These are phyloP conservation scores for Macrotis lagotis DNA, from an alignment of 2,113 vertebrate species.

Conservation along the genomic window DNA sequence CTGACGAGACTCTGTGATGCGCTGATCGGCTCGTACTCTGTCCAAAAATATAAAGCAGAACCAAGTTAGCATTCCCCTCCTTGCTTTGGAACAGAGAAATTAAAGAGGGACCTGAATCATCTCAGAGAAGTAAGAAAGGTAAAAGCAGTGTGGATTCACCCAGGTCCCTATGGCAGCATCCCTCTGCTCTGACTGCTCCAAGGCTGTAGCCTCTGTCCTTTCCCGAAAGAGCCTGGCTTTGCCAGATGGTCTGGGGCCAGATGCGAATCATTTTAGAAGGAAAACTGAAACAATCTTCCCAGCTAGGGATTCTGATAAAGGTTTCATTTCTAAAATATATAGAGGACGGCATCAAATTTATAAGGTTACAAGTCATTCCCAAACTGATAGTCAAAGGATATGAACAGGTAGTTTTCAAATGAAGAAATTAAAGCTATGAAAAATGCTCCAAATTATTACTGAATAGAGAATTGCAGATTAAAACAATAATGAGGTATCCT, in stretches of 20 bases:
- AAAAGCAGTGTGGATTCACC: not conserved
- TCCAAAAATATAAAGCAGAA: slow-evolving; percentile 59
- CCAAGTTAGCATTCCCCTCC: not conserved
- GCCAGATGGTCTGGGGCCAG: not conserved
- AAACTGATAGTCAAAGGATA: too few relatives aligned
- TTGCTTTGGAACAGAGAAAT: not conserved
- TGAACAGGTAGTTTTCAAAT: too few relatives aligned
- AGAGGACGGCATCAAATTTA: too few relatives aligned
- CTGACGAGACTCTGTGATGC: slow-evolving; percentile 96
- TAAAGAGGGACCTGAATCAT: not conserved
- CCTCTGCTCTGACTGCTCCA: not conserved
- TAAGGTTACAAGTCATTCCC: too few relatives aligned
- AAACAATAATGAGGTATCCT: too few relatives aligned
- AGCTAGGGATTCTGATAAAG: too few relatives aligned
- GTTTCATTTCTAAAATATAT: too few relatives aligned
- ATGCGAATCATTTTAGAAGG: too few relatives aligned
- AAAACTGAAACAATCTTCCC: too few relatives aligned
- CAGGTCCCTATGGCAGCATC: not conserved
- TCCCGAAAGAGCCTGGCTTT: slow-evolving; percentile 40
- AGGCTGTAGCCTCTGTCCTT: not conserved
- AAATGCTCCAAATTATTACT: too few relatives aligned
- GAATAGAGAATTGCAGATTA: too few relatives aligned
- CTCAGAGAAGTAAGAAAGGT: not conserved
- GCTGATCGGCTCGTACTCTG: slow-evolving; percentile 95
- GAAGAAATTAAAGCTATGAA: too few relatives aligned